Evolutionary conservation across 2,797 vertebrate species (phyloP).

Genomic region (Lutjanus argentimaculatus): DNA sequence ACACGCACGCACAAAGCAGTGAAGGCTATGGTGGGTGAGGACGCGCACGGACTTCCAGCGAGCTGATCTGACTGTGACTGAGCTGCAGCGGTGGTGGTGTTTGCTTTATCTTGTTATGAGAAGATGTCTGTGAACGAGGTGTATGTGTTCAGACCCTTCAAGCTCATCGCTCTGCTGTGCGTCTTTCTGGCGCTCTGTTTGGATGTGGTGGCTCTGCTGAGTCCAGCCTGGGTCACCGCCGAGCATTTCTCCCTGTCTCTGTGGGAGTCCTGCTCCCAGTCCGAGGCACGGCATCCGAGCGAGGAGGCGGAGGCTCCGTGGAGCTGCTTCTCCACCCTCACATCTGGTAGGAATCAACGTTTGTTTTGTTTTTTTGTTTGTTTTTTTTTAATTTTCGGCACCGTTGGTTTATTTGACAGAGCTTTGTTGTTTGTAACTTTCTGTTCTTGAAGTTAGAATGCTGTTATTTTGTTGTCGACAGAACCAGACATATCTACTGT

Average conservation of each 20-base stretch:
- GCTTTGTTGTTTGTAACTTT: not conserved
- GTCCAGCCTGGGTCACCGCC: constrained; percentile 90
- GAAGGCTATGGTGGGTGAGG: constrained; percentile 53
- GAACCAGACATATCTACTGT: not conserved
- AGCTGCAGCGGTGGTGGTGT: constrained; percentile 9
- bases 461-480: not conserved
- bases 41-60: constrained; percentile 36
- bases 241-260: constrained; percentile 88
- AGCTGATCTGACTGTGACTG: constrained; percentile 31
- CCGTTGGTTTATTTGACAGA: not conserved
- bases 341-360: constrained; percentile 78
- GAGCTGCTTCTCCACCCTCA: constrained; percentile 87
- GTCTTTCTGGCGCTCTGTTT: constrained; percentile 87
- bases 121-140: constrained; percentile 87
- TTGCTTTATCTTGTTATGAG: not conserved
- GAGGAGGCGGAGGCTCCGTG: constrained; percentile 68
- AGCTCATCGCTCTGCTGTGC: constrained; percentile 88
- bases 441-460: not conserved
- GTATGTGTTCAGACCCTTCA: constrained; percentile 86
- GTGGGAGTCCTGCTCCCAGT: constrained; percentile 87
- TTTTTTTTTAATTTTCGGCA: not conserved
- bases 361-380: not conserved
- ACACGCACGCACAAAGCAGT: constrained; percentile 22
- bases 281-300: constrained; percentile 36
- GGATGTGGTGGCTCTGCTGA: constrained; percentile 87